Conservation (phyloP, 1,140 invertebrate species). For the Drosophila punjabiensis region DNA sequence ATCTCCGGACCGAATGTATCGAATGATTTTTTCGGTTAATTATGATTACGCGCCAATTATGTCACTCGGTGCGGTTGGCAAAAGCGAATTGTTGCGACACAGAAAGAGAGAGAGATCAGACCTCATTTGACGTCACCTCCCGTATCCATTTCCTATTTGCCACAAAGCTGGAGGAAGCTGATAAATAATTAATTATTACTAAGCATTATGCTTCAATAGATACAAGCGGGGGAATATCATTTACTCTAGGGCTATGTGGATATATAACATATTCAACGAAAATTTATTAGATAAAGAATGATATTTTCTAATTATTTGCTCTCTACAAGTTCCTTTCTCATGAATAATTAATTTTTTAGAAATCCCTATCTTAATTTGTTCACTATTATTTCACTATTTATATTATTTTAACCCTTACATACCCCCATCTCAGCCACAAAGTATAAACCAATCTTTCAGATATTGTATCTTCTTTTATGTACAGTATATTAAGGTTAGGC, state of each 20-base stretch:
- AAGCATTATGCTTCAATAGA: background rate
- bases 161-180: background rate
- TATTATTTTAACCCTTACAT: background rate
- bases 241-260: background rate
- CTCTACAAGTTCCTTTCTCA: background rate
- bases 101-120: background rate
- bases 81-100: constrained; percentile 5
- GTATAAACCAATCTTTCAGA: background rate
- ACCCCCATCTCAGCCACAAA: background rate
- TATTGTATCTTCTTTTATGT: constrained; percentile 53
- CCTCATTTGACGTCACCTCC: constrained; percentile 8
- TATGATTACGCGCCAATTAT: constrained; percentile 67
- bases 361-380: background rate
- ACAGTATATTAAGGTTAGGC: constrained; percentile 24
- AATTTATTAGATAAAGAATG: too few relatives aligned
- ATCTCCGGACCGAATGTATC: constrained; percentile 42
- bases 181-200: background rate
- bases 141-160: constrained; percentile 9
- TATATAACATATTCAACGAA: background rate
- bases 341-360: background rate
- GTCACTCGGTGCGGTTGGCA: constrained; percentile 38
- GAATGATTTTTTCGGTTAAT: constrained; percentile 56
- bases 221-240: background rate
- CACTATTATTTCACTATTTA: background rate
- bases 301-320: background rate